phyloP scores from a whole-genome alignment of 1,140 invertebrate genomes.

The Neotoxoptera formosana region DNA sequence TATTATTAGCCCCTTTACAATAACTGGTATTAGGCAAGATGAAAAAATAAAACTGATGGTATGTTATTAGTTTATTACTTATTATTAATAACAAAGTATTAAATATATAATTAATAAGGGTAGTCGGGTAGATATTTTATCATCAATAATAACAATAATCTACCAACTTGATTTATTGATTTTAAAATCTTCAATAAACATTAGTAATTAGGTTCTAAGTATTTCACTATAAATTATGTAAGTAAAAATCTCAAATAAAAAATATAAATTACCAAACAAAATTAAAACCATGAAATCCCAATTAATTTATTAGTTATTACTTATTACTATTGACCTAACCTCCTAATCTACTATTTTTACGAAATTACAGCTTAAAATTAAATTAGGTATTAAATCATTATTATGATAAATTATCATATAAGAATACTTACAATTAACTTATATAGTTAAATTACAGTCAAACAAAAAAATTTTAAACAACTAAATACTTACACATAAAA shows the following conservation, averaged over 20 bases:
- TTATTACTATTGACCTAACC: background rate
- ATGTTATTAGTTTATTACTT: background rate
- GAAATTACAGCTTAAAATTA: no score
- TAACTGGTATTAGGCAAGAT: background rate
- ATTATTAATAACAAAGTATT: background rate
- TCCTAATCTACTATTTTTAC: no score
- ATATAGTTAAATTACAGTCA: no score
- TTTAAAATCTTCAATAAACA: background rate
- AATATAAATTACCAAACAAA: background rate
- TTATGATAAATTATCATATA: no score
- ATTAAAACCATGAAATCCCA: background rate
- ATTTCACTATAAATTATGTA: background rate
- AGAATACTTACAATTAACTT: no score
- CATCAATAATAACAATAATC: background rate
- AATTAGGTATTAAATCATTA: no score
- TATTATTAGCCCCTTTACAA: background rate
- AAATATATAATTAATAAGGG: background rate
- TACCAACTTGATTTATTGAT: background rate
- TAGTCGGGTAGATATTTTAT: background rate
- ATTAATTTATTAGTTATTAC: background rate
- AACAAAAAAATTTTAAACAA: no score
- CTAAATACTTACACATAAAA: no score
- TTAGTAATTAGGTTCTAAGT: background rate
- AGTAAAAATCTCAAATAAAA: background rate
- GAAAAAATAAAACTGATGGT: background rate